Evolutionary conservation across 1,140 invertebrate genomes (phyloP).

Genomic region (Luehdorfia chinensis): DNA sequence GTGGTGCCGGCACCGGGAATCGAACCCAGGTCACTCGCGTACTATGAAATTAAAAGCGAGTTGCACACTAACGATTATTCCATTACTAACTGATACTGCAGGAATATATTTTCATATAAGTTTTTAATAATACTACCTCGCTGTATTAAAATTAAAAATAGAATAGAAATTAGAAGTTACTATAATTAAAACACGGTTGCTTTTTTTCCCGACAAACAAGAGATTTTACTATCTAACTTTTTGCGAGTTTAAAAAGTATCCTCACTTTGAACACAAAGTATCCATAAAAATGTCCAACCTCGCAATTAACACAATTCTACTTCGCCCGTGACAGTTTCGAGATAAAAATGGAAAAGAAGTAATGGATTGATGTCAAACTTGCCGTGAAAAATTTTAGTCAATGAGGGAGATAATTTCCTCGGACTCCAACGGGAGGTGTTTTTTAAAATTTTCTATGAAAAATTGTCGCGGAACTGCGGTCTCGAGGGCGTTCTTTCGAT

Average conservation of each 20-base stretch:
- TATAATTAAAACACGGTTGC: slow-evolving; percentile 1
- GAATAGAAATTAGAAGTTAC: too few relatives aligned
- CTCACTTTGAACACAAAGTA: slow-evolving; percentile 39
- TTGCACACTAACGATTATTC: too few relatives aligned
- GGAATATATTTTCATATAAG: too few relatives aligned
- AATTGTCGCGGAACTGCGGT: slow-evolving; percentile 49
- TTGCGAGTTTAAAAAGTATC: slow-evolving; percentile 33
- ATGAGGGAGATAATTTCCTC: slow-evolving; percentile 72
- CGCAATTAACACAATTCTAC: slow-evolving; percentile 69
- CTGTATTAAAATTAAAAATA: too few relatives aligned
- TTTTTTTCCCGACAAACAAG: slow-evolving; percentile 11
- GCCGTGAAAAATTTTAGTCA: slow-evolving; percentile 73
- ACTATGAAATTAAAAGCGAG: too few relatives aligned
- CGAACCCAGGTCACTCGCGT: too few relatives aligned
- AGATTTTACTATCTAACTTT: slow-evolving; percentile 25
- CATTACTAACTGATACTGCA: too few relatives aligned
- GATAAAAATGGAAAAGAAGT: slow-evolving; percentile 67
- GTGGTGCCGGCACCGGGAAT: too few relatives aligned
- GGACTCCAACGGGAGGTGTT: slow-evolving; percentile 54
- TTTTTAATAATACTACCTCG: too few relatives aligned
- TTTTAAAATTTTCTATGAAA: slow-evolving; percentile 73
- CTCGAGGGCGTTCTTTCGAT: slow-evolving; percentile 41
- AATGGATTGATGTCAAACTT: slow-evolving; percentile 75
- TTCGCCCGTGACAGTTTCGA: slow-evolving; percentile 46
- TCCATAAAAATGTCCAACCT: slow-evolving; percentile 52